phyloP scores from a whole-genome alignment of 1,140 invertebrate genomes.

The Nomia melanderi region DNA sequence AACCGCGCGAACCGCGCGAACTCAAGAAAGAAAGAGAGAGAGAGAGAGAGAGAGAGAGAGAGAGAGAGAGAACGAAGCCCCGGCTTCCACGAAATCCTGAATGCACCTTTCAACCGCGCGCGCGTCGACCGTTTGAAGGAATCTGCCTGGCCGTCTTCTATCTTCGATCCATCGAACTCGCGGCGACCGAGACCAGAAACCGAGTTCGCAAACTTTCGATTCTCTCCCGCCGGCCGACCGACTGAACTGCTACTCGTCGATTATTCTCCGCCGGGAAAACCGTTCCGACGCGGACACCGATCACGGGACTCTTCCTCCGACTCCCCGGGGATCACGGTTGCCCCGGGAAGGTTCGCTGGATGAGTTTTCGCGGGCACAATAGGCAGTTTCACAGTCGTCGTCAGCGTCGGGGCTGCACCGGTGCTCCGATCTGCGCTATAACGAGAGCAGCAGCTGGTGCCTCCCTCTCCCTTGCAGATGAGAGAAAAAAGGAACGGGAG shows the following conservation, averaged over 20 bases:
- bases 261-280: background rate
- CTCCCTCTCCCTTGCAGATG: constrained; percentile 10
- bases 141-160: constrained; percentile 25
- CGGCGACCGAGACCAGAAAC: constrained; percentile 9
- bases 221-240: background rate
- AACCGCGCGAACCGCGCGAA: background rate
- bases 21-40: background rate
- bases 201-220: constrained; percentile 20
- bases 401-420: constrained; percentile 4
- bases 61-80: background rate
- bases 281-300: background rate
- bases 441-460: constrained; percentile 58
- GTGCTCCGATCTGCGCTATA: constrained; percentile 48
- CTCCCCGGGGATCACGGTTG: background rate
- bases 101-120: constrained; percentile 37
- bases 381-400: background rate
- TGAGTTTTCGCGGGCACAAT: constrained; percentile 43
- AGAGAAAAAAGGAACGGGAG: constrained; percentile 21
- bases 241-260: background rate
- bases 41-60: background rate
- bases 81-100: constrained; percentile 49
- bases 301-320: background rate
- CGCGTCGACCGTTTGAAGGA: constrained; percentile 45
- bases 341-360: constrained; percentile 14
- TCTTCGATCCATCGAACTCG: constrained; percentile 23